These are phyloP conservation scores for Conus betulinus DNA, from an alignment of 1,140 invertebrate species.

Conservation along the genomic window DNA sequence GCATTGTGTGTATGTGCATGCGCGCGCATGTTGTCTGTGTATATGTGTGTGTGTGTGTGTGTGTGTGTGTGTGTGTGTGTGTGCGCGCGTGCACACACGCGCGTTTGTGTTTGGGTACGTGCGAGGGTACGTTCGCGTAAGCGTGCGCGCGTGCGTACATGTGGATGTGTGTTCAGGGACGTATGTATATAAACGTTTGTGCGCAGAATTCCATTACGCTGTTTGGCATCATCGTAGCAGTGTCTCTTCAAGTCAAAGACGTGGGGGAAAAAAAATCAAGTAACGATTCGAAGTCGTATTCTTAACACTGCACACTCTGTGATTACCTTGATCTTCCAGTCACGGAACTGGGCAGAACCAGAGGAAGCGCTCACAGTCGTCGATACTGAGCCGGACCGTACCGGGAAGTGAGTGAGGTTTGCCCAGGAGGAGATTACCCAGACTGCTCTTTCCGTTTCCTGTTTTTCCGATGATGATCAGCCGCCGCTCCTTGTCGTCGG, in stretches of 20 bases:
- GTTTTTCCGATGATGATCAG: conserved; percentile 22
- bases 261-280: no score
- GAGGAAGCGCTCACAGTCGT: neutral
- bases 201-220: no score
- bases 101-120: neutral
- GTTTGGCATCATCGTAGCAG: no score
- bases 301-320: neutral
- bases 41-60: neutral
- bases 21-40: neutral
- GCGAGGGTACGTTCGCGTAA: neutral
- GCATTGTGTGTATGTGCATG: neutral
- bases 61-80: neutral
- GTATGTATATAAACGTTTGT: neutral
- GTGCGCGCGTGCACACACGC: neutral
- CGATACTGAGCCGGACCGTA: neutral
- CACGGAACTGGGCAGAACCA: neutral
- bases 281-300: no score
- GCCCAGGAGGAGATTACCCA: conserved; percentile 19
- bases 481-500: neutral
- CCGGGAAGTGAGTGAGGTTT: neutral
- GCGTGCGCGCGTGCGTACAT: neutral
- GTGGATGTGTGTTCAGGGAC: neutral
- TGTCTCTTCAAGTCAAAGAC: no score
- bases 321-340: neutral
- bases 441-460: conserved; percentile 26